phyloP scores from a whole-genome alignment of 2,888 invertebrate genomes.

The Crematogaster levior region DNA sequence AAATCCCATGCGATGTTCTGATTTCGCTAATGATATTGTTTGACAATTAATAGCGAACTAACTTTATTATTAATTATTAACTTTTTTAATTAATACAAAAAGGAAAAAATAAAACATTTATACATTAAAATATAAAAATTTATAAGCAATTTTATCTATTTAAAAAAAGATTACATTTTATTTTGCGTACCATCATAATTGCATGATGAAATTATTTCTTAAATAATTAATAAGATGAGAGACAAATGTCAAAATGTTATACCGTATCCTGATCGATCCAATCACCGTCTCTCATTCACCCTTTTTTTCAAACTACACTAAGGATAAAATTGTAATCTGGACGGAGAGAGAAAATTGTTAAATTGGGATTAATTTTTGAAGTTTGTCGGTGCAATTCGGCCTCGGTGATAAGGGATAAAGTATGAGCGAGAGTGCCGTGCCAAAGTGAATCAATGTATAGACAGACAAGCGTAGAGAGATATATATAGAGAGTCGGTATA shows the following conservation, averaged over 20 bases:
- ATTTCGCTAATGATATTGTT: neutral
- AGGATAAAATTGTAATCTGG: constrained; percentile 9
- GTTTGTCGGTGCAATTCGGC: constrained; percentile 38
- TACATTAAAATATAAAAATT: too few species aligned
- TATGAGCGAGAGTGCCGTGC: constrained; percentile 76
- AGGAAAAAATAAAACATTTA: constrained; percentile 33
- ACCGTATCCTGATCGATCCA: neutral
- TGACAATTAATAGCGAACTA: neutral
- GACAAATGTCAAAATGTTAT: constrained; percentile 23
- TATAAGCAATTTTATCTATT: constrained; percentile 10
- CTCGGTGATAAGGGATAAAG: constrained; percentile 46
- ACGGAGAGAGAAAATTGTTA: constrained; percentile 11
- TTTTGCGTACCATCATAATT: neutral
- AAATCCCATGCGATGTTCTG: neutral
- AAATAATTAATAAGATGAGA: constrained; percentile 7
- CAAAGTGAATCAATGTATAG: constrained; percentile 70
- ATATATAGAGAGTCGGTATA: constrained; percentile 58
- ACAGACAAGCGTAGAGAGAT: constrained; percentile 60
- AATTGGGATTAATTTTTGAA: constrained; percentile 3
- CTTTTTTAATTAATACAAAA: too few species aligned
- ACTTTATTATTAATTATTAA: too few species aligned
- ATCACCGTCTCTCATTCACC: constrained; percentile 20
- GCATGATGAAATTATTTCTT: neutral
- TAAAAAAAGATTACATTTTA: neutral
- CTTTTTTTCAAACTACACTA: neutral